Conservation (phyloP, 35 echinoderm and acorn worm species). For the Anneissia japonica region DNA sequence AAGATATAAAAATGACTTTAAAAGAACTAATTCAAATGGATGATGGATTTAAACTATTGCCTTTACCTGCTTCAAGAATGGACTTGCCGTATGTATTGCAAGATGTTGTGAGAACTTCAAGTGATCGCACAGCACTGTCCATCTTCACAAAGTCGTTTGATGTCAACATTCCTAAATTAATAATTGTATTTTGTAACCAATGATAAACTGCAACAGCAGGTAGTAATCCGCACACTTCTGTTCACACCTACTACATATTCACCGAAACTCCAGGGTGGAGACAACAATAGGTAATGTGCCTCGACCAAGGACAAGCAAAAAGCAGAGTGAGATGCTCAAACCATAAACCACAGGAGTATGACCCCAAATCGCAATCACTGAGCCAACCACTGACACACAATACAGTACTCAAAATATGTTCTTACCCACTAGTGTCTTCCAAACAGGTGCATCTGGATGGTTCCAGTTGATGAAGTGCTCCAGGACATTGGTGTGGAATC, state of each 20-base stretch:
- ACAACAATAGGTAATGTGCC: too few species aligned
- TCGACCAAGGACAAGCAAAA: too few species aligned
- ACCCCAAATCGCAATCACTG: too few species aligned
- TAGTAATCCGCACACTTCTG: neutral
- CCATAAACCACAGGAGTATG: too few species aligned
- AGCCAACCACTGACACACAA: too few species aligned
- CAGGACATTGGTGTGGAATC: slow-evolving; percentile 94
- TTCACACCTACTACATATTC: too few species aligned
- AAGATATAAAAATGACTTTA: too few species aligned
- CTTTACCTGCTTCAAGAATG: slow-evolving; percentile 87
- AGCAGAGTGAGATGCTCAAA: too few species aligned
- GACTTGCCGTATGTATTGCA: slow-evolving; percentile 49
- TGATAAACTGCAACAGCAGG: neutral
- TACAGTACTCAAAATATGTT: too few species aligned
- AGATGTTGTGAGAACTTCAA: slow-evolving; percentile 94
- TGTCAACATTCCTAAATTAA: slow-evolving; percentile 67
- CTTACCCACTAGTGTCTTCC: slow-evolving; percentile 94
- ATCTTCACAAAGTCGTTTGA: slow-evolving; percentile 74
- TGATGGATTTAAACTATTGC: too few species aligned
- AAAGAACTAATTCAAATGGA: too few species aligned
- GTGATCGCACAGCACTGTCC: slow-evolving; percentile 91
- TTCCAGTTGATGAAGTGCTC: slow-evolving; percentile 90
- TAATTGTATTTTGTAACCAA: neutral
- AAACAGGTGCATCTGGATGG: slow-evolving; percentile 78
- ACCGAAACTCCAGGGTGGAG: too few species aligned